These are phyloP conservation scores for Carassius carassius DNA, from an alignment of 2,113 vertebrate genomes.

Conservation along the genomic window DNA sequence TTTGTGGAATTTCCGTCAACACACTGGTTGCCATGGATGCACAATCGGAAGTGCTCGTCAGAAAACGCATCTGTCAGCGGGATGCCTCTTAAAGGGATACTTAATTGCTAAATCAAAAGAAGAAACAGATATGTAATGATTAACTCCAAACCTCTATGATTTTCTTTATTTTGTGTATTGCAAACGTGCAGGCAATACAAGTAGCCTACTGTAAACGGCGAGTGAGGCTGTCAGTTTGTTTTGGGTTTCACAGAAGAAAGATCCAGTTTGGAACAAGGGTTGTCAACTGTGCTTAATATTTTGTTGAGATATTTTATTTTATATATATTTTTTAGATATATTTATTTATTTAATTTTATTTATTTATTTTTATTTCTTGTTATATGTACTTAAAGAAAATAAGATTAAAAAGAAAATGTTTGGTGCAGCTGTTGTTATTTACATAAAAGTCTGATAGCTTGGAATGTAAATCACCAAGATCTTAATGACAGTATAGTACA, in stretches of 20 bases:
- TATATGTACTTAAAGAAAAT: background rate
- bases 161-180: background rate
- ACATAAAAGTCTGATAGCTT: no score
- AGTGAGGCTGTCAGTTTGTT: background rate
- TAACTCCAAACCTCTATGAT: background rate
- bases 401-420: no score
- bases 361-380: background rate
- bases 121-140: background rate
- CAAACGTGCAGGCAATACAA: background rate
- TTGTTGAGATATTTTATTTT: no score
- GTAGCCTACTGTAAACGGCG: background rate
- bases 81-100: background rate
- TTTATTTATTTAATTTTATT: background rate
- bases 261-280: no score
- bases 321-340: no score
- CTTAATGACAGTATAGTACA: no score
- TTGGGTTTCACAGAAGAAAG: background rate
- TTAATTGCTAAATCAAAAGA: background rate
- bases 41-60: constrained; percentile 8
- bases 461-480: no score
- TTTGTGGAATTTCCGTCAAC: constrained; percentile 16
- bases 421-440: no score
- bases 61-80: background rate
- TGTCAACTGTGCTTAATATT: no score
- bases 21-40: background rate